Conservation (phyloP, 1,140 invertebrate species). For the Euura lappo region DNA sequence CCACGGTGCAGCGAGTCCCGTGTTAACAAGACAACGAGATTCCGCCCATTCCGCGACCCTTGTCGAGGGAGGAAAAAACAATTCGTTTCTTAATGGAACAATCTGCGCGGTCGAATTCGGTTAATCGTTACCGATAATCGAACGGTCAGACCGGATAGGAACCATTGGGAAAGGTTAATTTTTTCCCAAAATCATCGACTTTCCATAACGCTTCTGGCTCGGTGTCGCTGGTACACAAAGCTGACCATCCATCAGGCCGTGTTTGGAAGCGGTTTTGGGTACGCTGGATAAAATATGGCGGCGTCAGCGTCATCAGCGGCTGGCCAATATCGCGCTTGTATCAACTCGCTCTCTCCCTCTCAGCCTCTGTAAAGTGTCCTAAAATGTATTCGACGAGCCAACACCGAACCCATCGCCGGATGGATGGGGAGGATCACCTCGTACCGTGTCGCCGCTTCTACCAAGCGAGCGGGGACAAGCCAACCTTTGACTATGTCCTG, state of each 20-base stretch:
- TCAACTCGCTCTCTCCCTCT: neutral
- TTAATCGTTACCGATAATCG: too few relatives aligned
- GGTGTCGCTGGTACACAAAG: neutral
- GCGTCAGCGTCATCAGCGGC: conserved; percentile 6
- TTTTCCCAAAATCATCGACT: too few relatives aligned
- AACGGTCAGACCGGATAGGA: too few relatives aligned
- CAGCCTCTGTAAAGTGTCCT: conserved; percentile 1
- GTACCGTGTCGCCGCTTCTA: neutral
- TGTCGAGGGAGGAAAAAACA: too few relatives aligned
- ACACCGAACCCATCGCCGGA: neutral
- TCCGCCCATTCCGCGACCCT: too few relatives aligned
- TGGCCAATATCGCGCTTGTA: conserved; percentile 6
- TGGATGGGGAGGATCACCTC: neutral
- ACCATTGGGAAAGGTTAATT: too few relatives aligned
- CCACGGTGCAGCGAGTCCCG: too few relatives aligned
- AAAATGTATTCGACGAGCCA: neutral
- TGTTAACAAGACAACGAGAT: too few relatives aligned
- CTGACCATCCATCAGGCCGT: neutral
- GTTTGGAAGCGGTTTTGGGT: conserved; percentile 4
- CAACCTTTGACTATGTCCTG: neutral
- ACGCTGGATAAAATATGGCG: conserved; percentile 2
- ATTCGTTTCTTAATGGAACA: too few relatives aligned
- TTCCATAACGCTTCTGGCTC: neutral
- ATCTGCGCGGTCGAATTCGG: too few relatives aligned
- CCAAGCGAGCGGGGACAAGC: neutral